These are phyloP conservation scores for Drosophila oshimai DNA, from an alignment of 1,140 invertebrate genomes.

Conservation along the genomic window DNA sequence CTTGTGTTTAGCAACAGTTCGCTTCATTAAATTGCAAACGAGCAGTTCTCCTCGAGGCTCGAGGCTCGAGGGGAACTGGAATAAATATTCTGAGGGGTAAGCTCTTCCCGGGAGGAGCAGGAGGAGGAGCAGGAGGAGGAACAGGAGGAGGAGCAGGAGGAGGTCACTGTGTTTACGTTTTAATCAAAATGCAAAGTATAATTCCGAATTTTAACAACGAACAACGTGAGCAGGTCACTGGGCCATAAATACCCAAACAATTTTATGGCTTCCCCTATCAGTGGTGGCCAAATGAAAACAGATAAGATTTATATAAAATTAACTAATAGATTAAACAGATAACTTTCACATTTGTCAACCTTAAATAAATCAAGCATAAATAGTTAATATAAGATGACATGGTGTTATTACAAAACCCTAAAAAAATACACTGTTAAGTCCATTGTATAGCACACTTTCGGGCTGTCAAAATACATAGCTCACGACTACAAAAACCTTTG, in stretches of 20 bases:
- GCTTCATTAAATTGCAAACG: slow-evolving; percentile 55
- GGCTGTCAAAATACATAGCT: too few relatives aligned
- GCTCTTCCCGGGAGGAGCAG: too few relatives aligned
- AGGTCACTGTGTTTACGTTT: slow-evolving; percentile 31
- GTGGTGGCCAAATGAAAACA: neutral
- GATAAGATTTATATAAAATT: too few relatives aligned
- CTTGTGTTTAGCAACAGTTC: slow-evolving; percentile 42
- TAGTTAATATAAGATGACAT: too few relatives aligned
- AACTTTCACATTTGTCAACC: too few relatives aligned
- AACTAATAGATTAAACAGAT: too few relatives aligned
- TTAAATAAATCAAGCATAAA: neutral
- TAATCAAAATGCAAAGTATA: slow-evolving; percentile 69
- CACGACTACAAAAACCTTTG: too few relatives aligned
- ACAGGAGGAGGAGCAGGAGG: neutral
- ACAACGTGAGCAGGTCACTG: slow-evolving; percentile 47
- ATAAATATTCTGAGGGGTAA: too few relatives aligned
- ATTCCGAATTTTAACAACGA: slow-evolving; percentile 28
- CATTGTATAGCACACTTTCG: too few relatives aligned
- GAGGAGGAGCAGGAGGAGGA: too few relatives aligned
- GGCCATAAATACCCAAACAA: slow-evolving; percentile 49
- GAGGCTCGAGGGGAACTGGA: slow-evolving; percentile 15
- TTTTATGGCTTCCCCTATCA: slow-evolving; percentile 39
- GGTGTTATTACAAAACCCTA: too few relatives aligned
- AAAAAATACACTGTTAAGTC: too few relatives aligned
- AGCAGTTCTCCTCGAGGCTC: slow-evolving; percentile 31